A percentile compares a stretch with the other conserved stretches of the same genome.
These are phyloP conservation scores for Subacronicta megacephala DNA, from an alignment of 2,888 invertebrate species.

Conservation along the genomic window DNA sequence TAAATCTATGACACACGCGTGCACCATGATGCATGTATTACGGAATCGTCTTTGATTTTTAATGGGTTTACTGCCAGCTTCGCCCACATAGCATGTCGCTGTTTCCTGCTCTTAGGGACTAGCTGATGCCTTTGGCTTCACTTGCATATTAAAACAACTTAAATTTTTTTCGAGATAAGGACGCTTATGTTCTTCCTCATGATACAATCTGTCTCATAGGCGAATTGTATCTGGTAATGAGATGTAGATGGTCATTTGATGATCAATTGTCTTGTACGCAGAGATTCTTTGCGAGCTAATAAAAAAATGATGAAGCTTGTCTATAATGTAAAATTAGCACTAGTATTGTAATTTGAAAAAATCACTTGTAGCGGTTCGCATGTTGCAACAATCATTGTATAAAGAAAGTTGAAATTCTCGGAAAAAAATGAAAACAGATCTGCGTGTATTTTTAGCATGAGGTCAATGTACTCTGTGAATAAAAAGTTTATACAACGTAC, in stretches of 20 bases:
- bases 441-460: constrained; percentile 9
- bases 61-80: constrained; percentile 13
- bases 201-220: no score
- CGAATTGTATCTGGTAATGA: no score
- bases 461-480: constrained; percentile 22
- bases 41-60: constrained; percentile 32
- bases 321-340: not conserved
- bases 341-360: not conserved
- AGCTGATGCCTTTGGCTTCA: no score
- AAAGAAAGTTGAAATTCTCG: not conserved
- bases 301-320: not conserved
- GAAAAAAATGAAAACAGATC: not conserved
- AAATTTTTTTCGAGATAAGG: no score
- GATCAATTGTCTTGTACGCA: no score
- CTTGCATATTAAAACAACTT: no score
- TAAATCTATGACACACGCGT: constrained; percentile 35
- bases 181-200: no score
- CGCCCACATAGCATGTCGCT: constrained; percentile 16
- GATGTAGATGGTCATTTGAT: no score
- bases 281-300: no score
- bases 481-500: not conserved
- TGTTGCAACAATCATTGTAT: not conserved
- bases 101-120: no score
- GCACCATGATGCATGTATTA: constrained; percentile 21
- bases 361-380: no score